These are phyloP conservation scores for Pseudolycoriella hygida DNA, from an alignment of 2,888 invertebrate genomes.

Conservation along the genomic window DNA sequence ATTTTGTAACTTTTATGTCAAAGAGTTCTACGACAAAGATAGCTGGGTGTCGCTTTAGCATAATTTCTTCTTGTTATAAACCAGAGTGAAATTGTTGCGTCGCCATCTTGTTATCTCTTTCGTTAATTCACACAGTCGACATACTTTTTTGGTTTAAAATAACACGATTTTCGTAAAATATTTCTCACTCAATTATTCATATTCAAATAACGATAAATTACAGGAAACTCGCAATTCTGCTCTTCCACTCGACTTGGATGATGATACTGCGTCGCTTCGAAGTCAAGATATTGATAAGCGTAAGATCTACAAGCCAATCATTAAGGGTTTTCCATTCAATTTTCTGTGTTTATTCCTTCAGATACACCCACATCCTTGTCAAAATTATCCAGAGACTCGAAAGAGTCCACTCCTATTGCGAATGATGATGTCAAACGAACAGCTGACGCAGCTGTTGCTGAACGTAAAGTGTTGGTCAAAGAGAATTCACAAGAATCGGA, in stretches of 20 bases:
- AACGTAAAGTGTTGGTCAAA: neutral
- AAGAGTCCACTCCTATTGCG: constrained; percentile 21
- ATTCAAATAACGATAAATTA: constrained; percentile 13
- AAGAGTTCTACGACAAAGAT: too few relatives aligned
- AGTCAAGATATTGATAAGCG: constrained; percentile 69
- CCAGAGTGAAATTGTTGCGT: too few relatives aligned
- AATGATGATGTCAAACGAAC: constrained; percentile 1
- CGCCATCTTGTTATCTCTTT: too few relatives aligned
- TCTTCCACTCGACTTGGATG: constrained; percentile 79
- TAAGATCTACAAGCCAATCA: constrained; percentile 13
- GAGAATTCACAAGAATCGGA: constrained; percentile 5
- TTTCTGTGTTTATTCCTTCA: constrained; percentile 18
- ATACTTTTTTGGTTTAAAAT: too few relatives aligned
- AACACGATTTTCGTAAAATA: too few relatives aligned
- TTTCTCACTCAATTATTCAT: too few relatives aligned
- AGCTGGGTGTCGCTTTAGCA: too few relatives aligned
- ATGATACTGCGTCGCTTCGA: constrained; percentile 72
- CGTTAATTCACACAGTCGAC: too few relatives aligned
- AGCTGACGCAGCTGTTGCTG: neutral
- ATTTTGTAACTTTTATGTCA: too few relatives aligned
- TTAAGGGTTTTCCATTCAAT: neutral
- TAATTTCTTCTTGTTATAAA: too few relatives aligned
- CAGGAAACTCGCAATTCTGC: constrained; percentile 83
- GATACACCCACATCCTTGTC: constrained; percentile 28
- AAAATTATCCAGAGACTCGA: constrained; percentile 22